Conservation (phyloP, 2,888 invertebrate genomes). For the Prosopocoilus inquinatus region DNA sequence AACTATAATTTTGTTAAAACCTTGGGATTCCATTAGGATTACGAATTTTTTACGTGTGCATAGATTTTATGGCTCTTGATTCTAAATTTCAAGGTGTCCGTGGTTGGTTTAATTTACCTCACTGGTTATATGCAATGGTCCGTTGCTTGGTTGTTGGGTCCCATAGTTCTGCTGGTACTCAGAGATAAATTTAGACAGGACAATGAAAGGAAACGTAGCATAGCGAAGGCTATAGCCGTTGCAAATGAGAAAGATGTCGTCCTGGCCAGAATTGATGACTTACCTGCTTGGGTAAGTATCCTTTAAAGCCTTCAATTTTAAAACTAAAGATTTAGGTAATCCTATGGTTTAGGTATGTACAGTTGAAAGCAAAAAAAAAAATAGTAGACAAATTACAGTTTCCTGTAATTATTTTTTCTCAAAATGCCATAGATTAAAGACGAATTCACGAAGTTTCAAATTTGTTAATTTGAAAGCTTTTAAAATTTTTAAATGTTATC, state of each 20-base stretch:
- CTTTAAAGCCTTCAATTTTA: conserved; percentile 16
- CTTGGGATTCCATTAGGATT: neutral
- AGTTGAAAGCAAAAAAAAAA: too few relatives aligned
- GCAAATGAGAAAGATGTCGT: conserved; percentile 85
- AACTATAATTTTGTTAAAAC: conserved; percentile 3
- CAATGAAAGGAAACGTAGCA: conserved; percentile 67
- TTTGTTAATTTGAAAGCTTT: too few relatives aligned
- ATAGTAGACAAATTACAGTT: too few relatives aligned
- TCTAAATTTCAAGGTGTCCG: conserved; percentile 55
- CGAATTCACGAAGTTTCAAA: too few relatives aligned
- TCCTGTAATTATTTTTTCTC: too few relatives aligned
- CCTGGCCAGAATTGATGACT: conserved; percentile 80
- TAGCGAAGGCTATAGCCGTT: conserved; percentile 75
- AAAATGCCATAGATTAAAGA: too few relatives aligned
- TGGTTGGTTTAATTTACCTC: conserved; percentile 74
- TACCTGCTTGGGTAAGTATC: conserved; percentile 86
- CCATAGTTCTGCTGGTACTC: conserved; percentile 75
- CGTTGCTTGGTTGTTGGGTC: conserved; percentile 83
- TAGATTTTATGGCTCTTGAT: neutral
- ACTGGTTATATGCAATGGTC: conserved; percentile 86
- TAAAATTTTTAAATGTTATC: too few relatives aligned
- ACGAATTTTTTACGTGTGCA: neutral
- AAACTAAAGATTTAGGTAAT: neutral
- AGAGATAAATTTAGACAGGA: conserved; percentile 77
- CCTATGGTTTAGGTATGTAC: too few relatives aligned